phyloP scores from a whole-genome alignment of 1,140 invertebrate genomes.

The Drosophila rhopaloa region DNA sequence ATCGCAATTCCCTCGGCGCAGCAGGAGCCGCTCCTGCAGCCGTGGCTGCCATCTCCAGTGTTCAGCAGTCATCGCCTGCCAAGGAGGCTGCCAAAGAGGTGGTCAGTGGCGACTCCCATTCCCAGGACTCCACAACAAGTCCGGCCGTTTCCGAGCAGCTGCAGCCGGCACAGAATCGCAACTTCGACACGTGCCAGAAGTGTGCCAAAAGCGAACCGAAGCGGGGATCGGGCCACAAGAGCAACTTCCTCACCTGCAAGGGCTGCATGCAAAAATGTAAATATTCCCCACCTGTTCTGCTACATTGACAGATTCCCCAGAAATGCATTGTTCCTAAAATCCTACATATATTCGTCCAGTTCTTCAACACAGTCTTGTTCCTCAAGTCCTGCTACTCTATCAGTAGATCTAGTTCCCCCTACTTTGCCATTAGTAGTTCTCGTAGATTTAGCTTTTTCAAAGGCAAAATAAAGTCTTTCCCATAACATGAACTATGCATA shows the following conservation, averaged over 20 bases:
- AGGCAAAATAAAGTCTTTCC: too few relatives aligned
- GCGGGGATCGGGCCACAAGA: slow-evolving; percentile 70
- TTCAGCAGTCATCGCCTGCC: slow-evolving; percentile 1
- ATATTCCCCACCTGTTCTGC: not conserved
- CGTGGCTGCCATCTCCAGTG: not conserved
- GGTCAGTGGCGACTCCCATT: slow-evolving; percentile 5
- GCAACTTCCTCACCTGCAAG: slow-evolving; percentile 69
- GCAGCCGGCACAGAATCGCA: slow-evolving; percentile 9
- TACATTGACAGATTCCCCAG: too few relatives aligned
- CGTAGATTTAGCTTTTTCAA: too few relatives aligned
- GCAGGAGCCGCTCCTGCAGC: not conserved
- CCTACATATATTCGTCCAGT: too few relatives aligned
- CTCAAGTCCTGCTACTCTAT: too few relatives aligned
- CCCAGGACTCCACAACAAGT: slow-evolving; percentile 28
- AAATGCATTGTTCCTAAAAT: too few relatives aligned
- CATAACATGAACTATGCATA: too few relatives aligned
- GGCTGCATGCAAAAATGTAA: slow-evolving; percentile 67
- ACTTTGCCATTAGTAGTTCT: not conserved
- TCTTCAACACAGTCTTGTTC: too few relatives aligned
- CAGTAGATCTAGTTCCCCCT: too few relatives aligned
- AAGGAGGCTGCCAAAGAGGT: not conserved
- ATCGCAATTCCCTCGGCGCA: slow-evolving; percentile 5
- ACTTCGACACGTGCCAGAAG: slow-evolving; percentile 63
- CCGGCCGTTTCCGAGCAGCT: slow-evolving; percentile 13
- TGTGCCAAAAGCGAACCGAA: slow-evolving; percentile 62